Percentiles rank a stretch among this genome's conserved stretches.
Evolutionary conservation across 2,888 invertebrate genomes (phyloP).

Genomic region (Cephus rjabovi): DNA sequence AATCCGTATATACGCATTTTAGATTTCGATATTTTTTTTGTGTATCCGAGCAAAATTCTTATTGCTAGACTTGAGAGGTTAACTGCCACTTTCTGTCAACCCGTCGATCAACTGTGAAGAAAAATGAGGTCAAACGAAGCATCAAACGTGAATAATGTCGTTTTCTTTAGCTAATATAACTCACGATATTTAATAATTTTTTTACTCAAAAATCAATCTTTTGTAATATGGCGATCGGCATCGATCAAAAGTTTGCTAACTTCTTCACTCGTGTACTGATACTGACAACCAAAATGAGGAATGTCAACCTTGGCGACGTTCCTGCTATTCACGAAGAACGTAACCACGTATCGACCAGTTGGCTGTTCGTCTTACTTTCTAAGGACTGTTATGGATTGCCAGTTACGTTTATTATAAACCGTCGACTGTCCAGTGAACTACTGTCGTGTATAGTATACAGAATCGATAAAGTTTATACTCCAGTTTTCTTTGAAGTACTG

Average conservation of each 20-base stretch:
- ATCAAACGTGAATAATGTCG: not conserved
- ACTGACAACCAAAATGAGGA: not conserved
- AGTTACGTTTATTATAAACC: constrained; percentile 1
- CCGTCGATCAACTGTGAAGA: not conserved
- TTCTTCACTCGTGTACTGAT: not conserved
- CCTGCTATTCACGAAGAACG: not conserved
- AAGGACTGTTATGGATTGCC: constrained; percentile 27
- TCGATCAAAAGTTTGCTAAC: not conserved
- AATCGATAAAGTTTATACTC: not conserved
- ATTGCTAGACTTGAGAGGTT: not conserved
- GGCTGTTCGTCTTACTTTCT: constrained; percentile 29
- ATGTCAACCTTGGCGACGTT: not conserved
- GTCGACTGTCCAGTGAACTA: not conserved
- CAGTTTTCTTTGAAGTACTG: not conserved
- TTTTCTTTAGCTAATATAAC: not conserved
- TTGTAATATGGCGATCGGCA: not conserved
- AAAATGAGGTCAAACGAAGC: not conserved
- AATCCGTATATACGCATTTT: not conserved
- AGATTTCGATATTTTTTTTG: not conserved
- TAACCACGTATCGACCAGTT: not conserved
- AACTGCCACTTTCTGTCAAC: not conserved
- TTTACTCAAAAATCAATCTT: not conserved
- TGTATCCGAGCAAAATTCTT: not conserved
- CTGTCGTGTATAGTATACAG: not conserved
- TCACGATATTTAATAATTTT: not conserved